Conservation (phyloP, 2,888 invertebrate species). For the Ypsolopha sequella region DNA sequence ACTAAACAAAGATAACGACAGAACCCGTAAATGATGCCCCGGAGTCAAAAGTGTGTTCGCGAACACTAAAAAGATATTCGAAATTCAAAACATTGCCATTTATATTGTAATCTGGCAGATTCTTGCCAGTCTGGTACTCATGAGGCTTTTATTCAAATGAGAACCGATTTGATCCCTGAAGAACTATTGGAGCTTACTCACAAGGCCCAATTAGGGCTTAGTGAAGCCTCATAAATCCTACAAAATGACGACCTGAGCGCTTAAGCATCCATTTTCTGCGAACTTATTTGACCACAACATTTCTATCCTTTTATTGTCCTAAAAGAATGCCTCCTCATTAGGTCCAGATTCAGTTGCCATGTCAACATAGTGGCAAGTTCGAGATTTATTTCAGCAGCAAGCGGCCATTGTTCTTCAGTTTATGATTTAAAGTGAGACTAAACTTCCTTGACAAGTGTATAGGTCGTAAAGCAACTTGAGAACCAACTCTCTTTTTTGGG, state of each 20-base stretch:
- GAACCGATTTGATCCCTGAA: slow-evolving; percentile 15
- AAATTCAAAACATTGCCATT: slow-evolving; percentile 6
- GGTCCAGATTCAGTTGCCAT: slow-evolving; percentile 12
- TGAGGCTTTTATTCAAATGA: slow-evolving; percentile 28
- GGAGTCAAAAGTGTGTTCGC: slow-evolving; percentile 11
- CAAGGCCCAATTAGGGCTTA: slow-evolving; percentile 26
- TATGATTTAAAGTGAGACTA: not conserved
- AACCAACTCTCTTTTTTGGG: too few relatives aligned
- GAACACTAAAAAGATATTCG: slow-evolving; percentile 5
- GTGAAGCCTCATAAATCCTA: slow-evolving; percentile 34
- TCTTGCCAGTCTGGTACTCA: slow-evolving; percentile 4
- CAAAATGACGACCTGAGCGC: slow-evolving; percentile 24
- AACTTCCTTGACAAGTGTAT: too few relatives aligned
- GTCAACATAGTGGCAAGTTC: slow-evolving; percentile 8
- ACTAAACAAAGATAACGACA: slow-evolving; percentile 11
- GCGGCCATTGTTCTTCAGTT: not conserved
- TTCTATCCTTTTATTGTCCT: slow-evolving; percentile 11
- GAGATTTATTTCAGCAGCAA: slow-evolving; percentile 1
- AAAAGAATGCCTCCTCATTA: slow-evolving; percentile 25
- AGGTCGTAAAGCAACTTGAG: too few relatives aligned
- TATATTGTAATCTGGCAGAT: slow-evolving; percentile 5
- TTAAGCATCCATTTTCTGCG: slow-evolving; percentile 10
- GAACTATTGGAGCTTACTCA: slow-evolving; percentile 17
- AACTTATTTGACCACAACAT: slow-evolving; percentile 22
- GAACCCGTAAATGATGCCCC: slow-evolving; percentile 20